Conservation (phyloP, 1,140 invertebrate species). For the Dufourea novaeangliae region DNA sequence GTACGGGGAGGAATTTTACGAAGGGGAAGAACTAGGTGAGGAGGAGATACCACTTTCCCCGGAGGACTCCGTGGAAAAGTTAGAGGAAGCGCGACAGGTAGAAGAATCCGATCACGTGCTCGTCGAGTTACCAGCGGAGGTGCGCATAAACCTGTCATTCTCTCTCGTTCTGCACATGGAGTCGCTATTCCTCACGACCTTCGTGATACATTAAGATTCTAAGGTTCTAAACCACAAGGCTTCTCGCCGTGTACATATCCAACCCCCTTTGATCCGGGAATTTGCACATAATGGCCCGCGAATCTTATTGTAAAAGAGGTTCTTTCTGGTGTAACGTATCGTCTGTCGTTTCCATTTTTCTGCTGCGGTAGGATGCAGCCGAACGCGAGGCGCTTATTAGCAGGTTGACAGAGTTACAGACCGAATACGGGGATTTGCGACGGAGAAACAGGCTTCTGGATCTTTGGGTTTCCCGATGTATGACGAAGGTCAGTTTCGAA, state of each 20-base stretch:
- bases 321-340: slow-evolving; percentile 25
- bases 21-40: slow-evolving; percentile 36
- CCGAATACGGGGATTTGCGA: slow-evolving; percentile 42
- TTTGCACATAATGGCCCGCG: slow-evolving; percentile 52
- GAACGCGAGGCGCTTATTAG: slow-evolving; percentile 52
- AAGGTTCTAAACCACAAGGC: slow-evolving; percentile 18
- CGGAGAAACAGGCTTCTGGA: slow-evolving; percentile 63
- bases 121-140: slow-evolving; percentile 63
- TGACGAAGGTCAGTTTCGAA: slow-evolving; percentile 61
- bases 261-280: slow-evolving; percentile 29
- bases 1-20: slow-evolving; percentile 1
- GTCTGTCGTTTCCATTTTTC: slow-evolving; percentile 9
- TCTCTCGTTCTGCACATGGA: slow-evolving; percentile 54
- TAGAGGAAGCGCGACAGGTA: slow-evolving; percentile 34
- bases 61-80: slow-evolving; percentile 50
- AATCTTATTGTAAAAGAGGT: slow-evolving; percentile 42
- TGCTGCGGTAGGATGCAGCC: slow-evolving; percentile 37
- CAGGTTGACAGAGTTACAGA: slow-evolving; percentile 49
- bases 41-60: slow-evolving; percentile 20
- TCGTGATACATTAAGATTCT: slow-evolving; percentile 61
- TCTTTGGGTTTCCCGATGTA: slow-evolving; percentile 47
- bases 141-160: slow-evolving; percentile 69
- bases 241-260: slow-evolving; percentile 33
- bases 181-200: slow-evolving; percentile 64
- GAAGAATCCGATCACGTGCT: slow-evolving; percentile 56